Base-by-base conservation (phyloP, 1,140 invertebrate species). In the Oppia nitens region DNA sequence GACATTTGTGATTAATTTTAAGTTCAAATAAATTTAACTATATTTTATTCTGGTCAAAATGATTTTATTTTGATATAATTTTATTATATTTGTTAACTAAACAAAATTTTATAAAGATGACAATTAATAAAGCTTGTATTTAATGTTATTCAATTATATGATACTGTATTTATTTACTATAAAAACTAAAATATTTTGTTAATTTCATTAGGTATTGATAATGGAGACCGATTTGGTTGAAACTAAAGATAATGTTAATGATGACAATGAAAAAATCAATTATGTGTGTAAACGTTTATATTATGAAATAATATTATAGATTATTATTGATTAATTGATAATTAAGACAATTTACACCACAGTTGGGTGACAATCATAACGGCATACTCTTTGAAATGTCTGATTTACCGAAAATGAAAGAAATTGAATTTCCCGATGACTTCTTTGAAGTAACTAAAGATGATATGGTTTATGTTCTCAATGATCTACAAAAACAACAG, bases 401-500 rank as follows among this genome's bases (percentile, higher is more conserved):
- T 21, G 57, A 59, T 24, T 11, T 12, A 3, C 24, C 53, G 3
- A 6, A 53, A 3, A 24, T 59, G 6, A n/a, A 24, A 21, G 27
- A 52, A 26, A 14, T 29, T 25, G 20, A 55, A 11, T 12, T 26
- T 23, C 21, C 84, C 17, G 86, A 90, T 71, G 82, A 82, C 62
- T 90, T 90, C 68, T 92, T 83, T 72, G 83, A 87, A 60, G 67
- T 88, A 20, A 86, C 84, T 23, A 74, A 85, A 23, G 76, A 82
- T 57, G 87, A 91, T 74, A 77, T 87, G 0, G 78, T 78, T 65
- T 76, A 74, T 67, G 73, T 90, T 17, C 73, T 85, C 27, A 72
- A 77, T 48, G 83, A 87, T 66, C 73, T 84, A 23, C 80, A 80
- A 68, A 77, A 77, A 68, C 74, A 75, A 53, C 57, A 69, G 74